A percentile compares a stretch with the other conserved stretches of the same genome.
Conservation (phyloP, 2,113 vertebrate genomes). For the Cavia aperea region DNA sequence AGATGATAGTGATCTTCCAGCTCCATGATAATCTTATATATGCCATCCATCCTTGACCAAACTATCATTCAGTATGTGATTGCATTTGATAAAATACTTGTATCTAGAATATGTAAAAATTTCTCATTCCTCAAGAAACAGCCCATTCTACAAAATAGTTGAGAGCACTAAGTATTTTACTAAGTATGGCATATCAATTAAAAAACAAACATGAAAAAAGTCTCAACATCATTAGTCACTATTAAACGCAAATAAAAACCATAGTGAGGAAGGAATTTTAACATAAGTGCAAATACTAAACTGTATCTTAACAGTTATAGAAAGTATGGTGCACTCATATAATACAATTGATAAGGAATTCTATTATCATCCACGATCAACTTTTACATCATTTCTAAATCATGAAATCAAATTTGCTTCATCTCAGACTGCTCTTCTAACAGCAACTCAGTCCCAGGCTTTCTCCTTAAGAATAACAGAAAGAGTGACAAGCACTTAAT, state of each 20-base stretch:
- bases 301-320: neutral
- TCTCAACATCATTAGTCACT: neutral
- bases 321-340: neutral
- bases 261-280: neutral
- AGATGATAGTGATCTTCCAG: neutral
- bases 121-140: neutral
- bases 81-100: neutral
- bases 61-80: neutral
- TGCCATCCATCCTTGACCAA: neutral
- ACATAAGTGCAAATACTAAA: neutral
- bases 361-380: neutral
- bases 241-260: neutral
- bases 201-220: neutral
- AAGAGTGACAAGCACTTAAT: neutral
- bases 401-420: neutral
- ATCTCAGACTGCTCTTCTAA: neutral
- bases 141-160: neutral
- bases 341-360: neutral
- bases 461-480: neutral
- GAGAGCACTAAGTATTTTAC: neutral
- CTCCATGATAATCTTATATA: neutral
- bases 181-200: neutral
- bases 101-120: neutral
- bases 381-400: neutral
- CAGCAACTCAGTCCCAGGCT: neutral